Percentiles rank a stretch among this genome's conserved stretches.
phyloP scores from a whole-genome alignment of 2,113 vertebrate genomes.

The Heteronetta atricapilla region DNA sequence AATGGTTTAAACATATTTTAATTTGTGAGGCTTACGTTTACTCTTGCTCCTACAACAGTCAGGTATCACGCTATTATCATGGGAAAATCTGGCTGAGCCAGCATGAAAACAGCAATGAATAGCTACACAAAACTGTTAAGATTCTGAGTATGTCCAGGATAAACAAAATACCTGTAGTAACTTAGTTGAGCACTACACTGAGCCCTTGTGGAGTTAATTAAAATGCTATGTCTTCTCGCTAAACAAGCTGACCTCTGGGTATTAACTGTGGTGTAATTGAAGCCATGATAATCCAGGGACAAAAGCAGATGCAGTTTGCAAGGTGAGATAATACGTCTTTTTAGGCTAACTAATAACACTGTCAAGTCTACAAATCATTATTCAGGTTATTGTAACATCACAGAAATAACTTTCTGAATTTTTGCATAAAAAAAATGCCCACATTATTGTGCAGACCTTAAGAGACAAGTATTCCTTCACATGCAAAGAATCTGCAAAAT shows the following conservation, averaged over 20 bases:
- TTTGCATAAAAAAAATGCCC: neutral
- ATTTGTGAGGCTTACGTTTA: neutral
- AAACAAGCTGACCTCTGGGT: neutral
- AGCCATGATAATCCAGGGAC: neutral
- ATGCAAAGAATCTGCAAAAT: neutral
- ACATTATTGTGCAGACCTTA: neutral
- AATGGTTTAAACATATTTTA: constrained; percentile 9
- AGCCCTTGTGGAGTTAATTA: neutral
- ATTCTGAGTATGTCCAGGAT: neutral
- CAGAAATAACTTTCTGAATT: neutral
- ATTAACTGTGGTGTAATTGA: neutral
- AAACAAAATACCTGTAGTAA: neutral
- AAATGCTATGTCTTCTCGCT: neutral
- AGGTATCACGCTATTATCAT: neutral
- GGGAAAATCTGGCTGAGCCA: neutral
- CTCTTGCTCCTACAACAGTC: neutral
- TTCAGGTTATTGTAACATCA: neutral
- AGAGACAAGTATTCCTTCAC: neutral
- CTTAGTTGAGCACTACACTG: neutral
- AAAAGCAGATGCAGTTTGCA: neutral
- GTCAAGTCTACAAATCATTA: neutral
- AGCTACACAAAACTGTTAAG: neutral
- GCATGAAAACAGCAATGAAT: neutral
- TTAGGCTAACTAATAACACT: neutral
- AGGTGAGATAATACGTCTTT: neutral